Conservation (phyloP, 1,140 invertebrate species). For the Cepaea nemoralis region DNA sequence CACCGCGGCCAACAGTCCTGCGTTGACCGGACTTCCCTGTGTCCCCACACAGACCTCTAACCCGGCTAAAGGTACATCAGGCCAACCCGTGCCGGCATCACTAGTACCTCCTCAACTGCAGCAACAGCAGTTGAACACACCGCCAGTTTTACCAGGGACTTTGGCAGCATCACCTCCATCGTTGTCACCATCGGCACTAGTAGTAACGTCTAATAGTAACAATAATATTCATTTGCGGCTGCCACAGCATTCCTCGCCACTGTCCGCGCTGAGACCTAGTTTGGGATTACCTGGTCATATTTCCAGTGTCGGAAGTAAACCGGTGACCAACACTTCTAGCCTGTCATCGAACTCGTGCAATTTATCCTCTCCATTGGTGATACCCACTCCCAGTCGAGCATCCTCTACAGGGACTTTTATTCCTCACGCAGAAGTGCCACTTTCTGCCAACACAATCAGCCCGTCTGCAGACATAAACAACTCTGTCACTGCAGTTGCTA, state of each 20-base stretch:
- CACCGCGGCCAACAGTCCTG: neutral
- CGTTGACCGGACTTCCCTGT: neutral
- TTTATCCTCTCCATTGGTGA: constrained; percentile 31
- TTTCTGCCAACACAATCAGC: constrained; percentile 5
- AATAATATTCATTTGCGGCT: constrained; percentile 13
- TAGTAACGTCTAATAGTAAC: neutral
- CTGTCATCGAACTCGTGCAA: neutral
- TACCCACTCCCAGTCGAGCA: constrained; percentile 34
- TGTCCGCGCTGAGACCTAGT: constrained; percentile 48
- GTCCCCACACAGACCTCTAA: neutral
- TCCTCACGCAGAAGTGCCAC: constrained; percentile 39
- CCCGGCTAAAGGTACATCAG: neutral
- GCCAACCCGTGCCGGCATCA: constrained; percentile 21
- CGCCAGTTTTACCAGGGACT: constrained; percentile 28
- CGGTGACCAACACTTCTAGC: neutral
- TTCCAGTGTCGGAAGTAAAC: constrained; percentile 22
- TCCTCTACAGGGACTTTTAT: constrained; percentile 49
- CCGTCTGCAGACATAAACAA: neutral
- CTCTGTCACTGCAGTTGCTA: neutral
- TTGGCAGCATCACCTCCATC: neutral
- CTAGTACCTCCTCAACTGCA: constrained; percentile 13
- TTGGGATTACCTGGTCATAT: neutral
- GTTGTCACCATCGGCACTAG: neutral
- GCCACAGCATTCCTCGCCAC: constrained; percentile 29
- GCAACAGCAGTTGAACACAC: constrained; percentile 17